Evolutionary conservation across 2,113 vertebrate genomes (phyloP), one percentile per base, ranked within the genome.

Genomic region (Callorhinus ursinus): DNA sequence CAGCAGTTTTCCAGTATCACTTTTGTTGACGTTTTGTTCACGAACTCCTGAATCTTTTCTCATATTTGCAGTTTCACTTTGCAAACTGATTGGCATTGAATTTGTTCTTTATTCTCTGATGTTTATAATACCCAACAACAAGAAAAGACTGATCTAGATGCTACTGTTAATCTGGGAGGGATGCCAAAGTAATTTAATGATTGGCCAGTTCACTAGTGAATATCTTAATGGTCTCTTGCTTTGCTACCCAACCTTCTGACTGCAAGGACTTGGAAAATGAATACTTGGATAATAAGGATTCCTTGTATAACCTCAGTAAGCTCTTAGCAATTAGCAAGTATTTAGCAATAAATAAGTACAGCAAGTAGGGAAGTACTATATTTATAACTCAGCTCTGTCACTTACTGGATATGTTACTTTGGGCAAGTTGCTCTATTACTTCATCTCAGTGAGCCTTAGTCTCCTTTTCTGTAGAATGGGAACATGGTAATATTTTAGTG

Each of bases 101-200:
- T 96, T 85, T 95, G 26, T 77, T 91, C n/a, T 96, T 92, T 96
- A 86, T 12, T 71, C 51, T 88, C 67, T 95, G 46, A 88, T 97
- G 53, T 95, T 90, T 93, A 86, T 93, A 77, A 80, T 33, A 94
- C 11, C 14, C 24, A 71, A 82, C 51, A 57, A 87, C 65, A 69
- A 95, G 79, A 71, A 93, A 96, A 89, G 65, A 95, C 67, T 96
- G 28, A 67, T 74, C 28, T 82, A 86, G 46, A 69, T 95, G 51
- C 67, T 95, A 87, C 39, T 79, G 77, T 93, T 94, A 96, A 93
- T 84, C 71, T 96, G 77, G 79, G 82, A 93, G n/a, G 77, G 69
- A 91, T 88, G 57, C 71, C 86, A 88, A 71, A 65, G 72, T 97
- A 94, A 92, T 96, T 96, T 93, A 95, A 88, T 95, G 94, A 97